Percentiles rank a stretch among this genome's conserved stretches.
phyloP scores from a whole-genome alignment of 2,797 vertebrate genomes.

The Hydrolagus colliei region DNA sequence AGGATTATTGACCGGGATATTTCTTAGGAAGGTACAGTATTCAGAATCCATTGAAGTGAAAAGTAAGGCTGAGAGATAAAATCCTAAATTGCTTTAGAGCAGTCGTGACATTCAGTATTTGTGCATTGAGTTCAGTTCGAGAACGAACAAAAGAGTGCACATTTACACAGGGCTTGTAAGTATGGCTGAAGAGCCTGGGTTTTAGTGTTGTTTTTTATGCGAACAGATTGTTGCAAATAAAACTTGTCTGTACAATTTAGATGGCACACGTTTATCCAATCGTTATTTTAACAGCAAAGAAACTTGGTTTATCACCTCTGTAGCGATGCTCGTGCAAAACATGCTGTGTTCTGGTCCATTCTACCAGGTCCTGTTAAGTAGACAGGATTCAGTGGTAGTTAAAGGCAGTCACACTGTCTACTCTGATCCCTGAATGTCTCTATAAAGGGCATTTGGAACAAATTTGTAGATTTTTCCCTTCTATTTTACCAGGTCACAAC shows the following conservation, averaged over 20 bases:
- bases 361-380: too few relatives aligned
- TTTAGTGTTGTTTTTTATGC: not conserved
- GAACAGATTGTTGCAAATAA: not conserved
- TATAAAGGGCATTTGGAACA: not conserved
- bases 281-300: not conserved
- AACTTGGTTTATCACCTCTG: not conserved
- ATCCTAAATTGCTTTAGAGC: not conserved
- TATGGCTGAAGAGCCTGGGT: not conserved
- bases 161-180: not conserved
- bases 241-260: not conserved
- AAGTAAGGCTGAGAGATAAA: too few relatives aligned
- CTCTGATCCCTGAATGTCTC: too few relatives aligned
- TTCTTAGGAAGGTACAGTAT: too few relatives aligned
- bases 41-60: too few relatives aligned
- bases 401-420: too few relatives aligned
- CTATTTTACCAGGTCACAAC: not conserved
- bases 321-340: too few relatives aligned
- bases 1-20: too few relatives aligned
- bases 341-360: not conserved
- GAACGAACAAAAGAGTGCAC: not conserved
- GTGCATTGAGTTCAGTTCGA: not conserved
- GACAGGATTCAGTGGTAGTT: not conserved
- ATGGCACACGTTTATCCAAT: not conserved
- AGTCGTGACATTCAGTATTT: not conserved
- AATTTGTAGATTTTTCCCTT: conserved; percentile 1